phyloP scores from a whole-genome alignment of 1,140 invertebrate genomes.

The Apis florea region DNA sequence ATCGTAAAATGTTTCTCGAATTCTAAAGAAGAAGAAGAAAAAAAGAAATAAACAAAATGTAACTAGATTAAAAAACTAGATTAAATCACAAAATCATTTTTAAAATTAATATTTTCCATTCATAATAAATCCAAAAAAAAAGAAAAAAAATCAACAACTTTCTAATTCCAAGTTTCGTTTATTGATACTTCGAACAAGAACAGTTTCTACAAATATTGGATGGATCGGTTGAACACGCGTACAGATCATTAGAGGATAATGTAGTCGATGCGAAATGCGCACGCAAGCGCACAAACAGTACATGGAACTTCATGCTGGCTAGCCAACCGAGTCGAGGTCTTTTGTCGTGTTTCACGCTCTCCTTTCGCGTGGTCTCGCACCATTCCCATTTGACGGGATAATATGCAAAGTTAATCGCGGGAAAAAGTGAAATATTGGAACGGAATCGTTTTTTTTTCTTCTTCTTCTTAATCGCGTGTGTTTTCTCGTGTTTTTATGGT shows the following conservation, averaged over 20 bases:
- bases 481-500: neutral
- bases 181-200: neutral
- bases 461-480: neutral
- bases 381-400: conserved; percentile 39
- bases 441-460: neutral
- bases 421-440: conserved; percentile 32
- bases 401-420: conserved; percentile 30
- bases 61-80: too few relatives aligned
- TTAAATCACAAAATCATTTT: too few relatives aligned
- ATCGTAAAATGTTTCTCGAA: too few relatives aligned
- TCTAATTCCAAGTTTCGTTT: neutral
- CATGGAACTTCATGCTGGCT: conserved; percentile 71
- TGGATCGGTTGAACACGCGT: neutral
- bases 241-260: conserved; percentile 26
- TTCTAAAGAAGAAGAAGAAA: too few relatives aligned
- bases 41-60: too few relatives aligned
- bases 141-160: neutral
- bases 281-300: neutral
- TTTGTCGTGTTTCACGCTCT: conserved; percentile 63
- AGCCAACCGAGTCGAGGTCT: conserved; percentile 78
- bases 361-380: conserved; percentile 47
- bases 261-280: conserved; percentile 15
- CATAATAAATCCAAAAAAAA: neutral
- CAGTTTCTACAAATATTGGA: neutral
- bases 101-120: too few relatives aligned